Base-by-base conservation (phyloP, 1,140 invertebrate genomes). In the Papilio helenus region DNA sequence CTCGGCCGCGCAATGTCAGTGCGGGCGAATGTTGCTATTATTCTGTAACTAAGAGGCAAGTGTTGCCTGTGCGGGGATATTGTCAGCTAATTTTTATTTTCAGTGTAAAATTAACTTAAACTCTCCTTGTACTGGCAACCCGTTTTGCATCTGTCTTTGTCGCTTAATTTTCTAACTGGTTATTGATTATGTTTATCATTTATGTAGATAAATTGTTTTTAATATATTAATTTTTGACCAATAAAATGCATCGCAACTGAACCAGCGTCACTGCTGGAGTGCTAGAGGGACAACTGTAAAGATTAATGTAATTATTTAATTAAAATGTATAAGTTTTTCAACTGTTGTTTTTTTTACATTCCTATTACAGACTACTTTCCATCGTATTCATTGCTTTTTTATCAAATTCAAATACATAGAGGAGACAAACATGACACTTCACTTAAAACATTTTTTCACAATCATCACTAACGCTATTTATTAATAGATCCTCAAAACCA, bases 261-360 rank as follows among this genome's bases (percentile, higher is more conserved):
- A 90, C 86, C 83, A 86, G 86, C 87, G 90, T 93, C 89, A 92
- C 87, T 91, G 92, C 89, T 16, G 46, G 14, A 49, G 2, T 18
- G 18, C 51, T 55, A 55, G 91, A 93, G 92, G 90, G 87, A 92
- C 87, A 91, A 92, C 90, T 94, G 93, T 94, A 94, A 94, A 94
- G 90, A 93, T 87, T 92, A 92, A 91, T 93, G 89, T 94, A 94
- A 94, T 92, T 94, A 94, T 94, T 93, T 94, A 94, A 94, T 93
- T 93, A 90, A 92, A 93, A 92, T 93, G 90, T 94, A 93, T 93
- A 94, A 94, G 90, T 93, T 94, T 94, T 94, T 90, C 90, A 93
- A 90, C 82, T 86, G 18, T 58, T 74, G 55, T 83, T 82, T 61
- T 87, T 87, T 86, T 82, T 26, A 46, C 12, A n/a, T 42, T 39